Base-by-base conservation (phyloP, 1,140 invertebrate species). In the Bombus soroeensis region DNA sequence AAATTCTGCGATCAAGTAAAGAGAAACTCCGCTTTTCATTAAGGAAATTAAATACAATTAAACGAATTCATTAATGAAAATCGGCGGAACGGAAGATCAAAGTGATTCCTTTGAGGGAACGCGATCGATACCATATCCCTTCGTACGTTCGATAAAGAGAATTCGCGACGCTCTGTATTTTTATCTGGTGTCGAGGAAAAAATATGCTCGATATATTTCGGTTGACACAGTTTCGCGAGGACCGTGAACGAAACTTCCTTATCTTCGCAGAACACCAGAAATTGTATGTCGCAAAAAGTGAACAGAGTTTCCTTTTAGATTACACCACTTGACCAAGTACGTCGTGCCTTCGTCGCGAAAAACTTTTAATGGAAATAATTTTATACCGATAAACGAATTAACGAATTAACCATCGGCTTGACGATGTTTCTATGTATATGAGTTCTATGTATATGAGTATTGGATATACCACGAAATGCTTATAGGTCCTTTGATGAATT, bases 61-160 rank as follows among this genome's bases (percentile, higher is more conserved):
- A 78, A 78, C 59, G 59, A 64, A 78, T 66, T 64, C 57, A 22
- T 66, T 78, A 78, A 78, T 78, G 28, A 43, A 78, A 78, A 75
- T 43, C 43, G 6, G 9, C n/a, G 15, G 3, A 0, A 43, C 28
- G 43, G 18, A 41, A 32, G 34, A 22, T 4, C 3, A 66, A 78
- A 64, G 28, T 32, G 37, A 8, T 9, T 78, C 57, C 28, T 64
- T 64, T 15, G 28, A 43, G 12, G 9, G 8, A 47, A n/a, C 10
- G n/a, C 59, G n/a, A 78, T 78, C 75, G 37, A 78, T 64, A 41
- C 32, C 6, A 15, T 66, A n/a, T 77, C 12, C 25, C n/a, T n/a
- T 62, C 34, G 12, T 10, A 18, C 13, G 32, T 75, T 75, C 6
- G 53, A 75, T n/a, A 12, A 34, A 32, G 13, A 34, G 47, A 32